Evolutionary conservation across 1,140 invertebrate genomes (phyloP).

Genomic region (Lordiphosa stackelbergi): DNA sequence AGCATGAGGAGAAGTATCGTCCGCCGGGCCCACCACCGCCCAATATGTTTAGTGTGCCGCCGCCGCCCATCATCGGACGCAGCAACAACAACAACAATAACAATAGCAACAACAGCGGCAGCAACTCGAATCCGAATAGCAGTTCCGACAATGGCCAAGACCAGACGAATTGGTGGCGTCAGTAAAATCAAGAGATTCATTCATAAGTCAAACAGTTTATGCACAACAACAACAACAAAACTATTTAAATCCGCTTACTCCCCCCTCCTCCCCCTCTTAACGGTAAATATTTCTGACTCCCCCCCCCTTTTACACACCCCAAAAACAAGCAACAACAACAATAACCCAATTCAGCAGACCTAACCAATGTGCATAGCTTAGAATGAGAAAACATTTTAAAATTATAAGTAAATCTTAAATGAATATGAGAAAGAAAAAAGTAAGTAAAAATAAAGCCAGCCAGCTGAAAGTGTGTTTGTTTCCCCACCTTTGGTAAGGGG

Average conservation of each 20-base stretch:
- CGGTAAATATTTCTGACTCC: constrained; percentile 2
- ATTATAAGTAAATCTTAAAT: constrained; percentile 69
- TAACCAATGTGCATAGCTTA: constrained; percentile 65
- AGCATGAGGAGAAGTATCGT: constrained; percentile 81
- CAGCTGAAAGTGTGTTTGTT: constrained; percentile 59
- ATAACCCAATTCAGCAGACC: constrained; percentile 19
- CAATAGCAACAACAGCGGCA: constrained; percentile 40
- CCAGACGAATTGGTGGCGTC: constrained; percentile 66
- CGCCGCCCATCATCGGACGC: constrained; percentile 64
- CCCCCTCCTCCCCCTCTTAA: neutral
- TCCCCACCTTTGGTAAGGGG: constrained; percentile 74
- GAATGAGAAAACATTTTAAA: constrained; percentile 50
- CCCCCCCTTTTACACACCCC: constrained; percentile 19
- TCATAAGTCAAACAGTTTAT: constrained; percentile 9
- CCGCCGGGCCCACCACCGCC: constrained; percentile 75
- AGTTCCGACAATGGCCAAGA: constrained; percentile 59
- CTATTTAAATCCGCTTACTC: neutral
- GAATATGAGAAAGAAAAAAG: constrained; percentile 63
- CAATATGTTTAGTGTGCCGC: constrained; percentile 72
- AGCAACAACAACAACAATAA: constrained; percentile 22
- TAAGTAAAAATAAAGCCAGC: constrained; percentile 71
- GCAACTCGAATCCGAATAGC: constrained; percentile 29
- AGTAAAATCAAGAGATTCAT: constrained; percentile 18
- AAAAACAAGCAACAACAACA: constrained; percentile 9
- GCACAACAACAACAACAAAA: constrained; percentile 3